Conservation (phyloP, 2,797 vertebrate genomes). For the Sebastes taczanowskii region DNA sequence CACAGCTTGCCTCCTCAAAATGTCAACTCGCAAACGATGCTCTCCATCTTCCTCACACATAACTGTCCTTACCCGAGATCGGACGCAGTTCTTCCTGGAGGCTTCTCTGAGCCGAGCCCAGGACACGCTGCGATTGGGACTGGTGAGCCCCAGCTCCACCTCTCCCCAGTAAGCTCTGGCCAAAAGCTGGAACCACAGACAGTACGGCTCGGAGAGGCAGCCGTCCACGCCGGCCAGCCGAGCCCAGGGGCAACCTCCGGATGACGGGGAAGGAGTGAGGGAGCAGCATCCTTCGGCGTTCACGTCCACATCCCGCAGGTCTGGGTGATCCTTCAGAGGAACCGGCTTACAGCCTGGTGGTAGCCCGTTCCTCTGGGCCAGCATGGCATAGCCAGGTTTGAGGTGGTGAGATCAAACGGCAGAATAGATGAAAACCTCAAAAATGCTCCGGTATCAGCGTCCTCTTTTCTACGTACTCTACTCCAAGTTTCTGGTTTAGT, state of each 20-base stretch:
- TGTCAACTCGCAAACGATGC: constrained; percentile 12
- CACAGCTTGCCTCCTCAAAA: background rate
- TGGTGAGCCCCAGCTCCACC: constrained; percentile 77
- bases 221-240: constrained; percentile 78
- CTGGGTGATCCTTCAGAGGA: constrained; percentile 63
- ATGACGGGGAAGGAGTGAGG: constrained; percentile 54
- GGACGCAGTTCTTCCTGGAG: constrained; percentile 74
- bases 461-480: background rate
- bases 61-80: constrained; percentile 75
- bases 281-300: constrained; percentile 65
- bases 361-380: constrained; percentile 77
- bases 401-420: constrained; percentile 2
- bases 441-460: constrained; percentile 1
- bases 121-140: constrained; percentile 67
- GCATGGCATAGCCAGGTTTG: constrained; percentile 77
- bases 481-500: background rate
- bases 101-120: constrained; percentile 76
- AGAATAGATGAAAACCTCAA: constrained; percentile 15
- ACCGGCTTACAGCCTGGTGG: constrained; percentile 65
- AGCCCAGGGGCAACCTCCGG: constrained; percentile 78
- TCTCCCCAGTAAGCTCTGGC: constrained; percentile 82
- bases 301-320: constrained; percentile 64
- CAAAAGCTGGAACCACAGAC: constrained; percentile 83
- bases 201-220: constrained; percentile 82
- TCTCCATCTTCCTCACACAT: background rate